Conservation (phyloP, 2,797 vertebrate genomes). For the Muraenolepis orangiensis region DNA sequence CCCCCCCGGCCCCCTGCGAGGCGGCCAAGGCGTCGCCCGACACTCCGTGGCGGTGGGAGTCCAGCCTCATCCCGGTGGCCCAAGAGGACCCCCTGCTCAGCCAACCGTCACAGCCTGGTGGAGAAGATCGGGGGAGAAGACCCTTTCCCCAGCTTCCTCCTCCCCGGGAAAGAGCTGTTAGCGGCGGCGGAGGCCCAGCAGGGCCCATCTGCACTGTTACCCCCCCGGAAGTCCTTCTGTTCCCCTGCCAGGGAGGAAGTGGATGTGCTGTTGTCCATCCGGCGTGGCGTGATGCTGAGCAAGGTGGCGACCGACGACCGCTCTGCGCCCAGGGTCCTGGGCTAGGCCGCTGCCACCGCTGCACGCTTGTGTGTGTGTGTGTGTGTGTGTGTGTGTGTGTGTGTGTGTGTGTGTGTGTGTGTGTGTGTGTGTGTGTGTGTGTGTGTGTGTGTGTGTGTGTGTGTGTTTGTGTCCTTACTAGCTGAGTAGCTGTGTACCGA, state of each 20-base stretch:
- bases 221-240: not conserved
- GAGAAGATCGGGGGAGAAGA: slow-evolving; percentile 97
- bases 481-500: slow-evolving; percentile 43
- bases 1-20: slow-evolving; percentile 70
- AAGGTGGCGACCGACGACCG: slow-evolving; percentile 91
- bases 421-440: too few species aligned
- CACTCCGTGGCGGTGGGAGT: slow-evolving; percentile 68
- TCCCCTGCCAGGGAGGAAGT: slow-evolving; percentile 66
- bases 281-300: slow-evolving; percentile 89
- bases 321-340: slow-evolving; percentile 87
- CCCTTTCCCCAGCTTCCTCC: slow-evolving; percentile 77
- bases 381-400: too few species aligned
- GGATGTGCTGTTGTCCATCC: slow-evolving; percentile 93
- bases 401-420: too few species aligned
- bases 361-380: too few species aligned
- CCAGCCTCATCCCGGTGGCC: slow-evolving; percentile 63
- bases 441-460: too few species aligned
- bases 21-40: too few species aligned
- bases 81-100: slow-evolving; percentile 87
- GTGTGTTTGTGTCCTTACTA: slow-evolving; percentile 41
- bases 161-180: not conserved
- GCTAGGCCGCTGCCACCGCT: slow-evolving; percentile 65
- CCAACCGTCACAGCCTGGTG: slow-evolving; percentile 95
- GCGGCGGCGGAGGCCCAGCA: slow-evolving; percentile 6
- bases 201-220: slow-evolving; percentile 27